phyloP scores from a whole-genome alignment of 1,140 invertebrate genomes.

The Pseudomyrmex pallidus region DNA sequence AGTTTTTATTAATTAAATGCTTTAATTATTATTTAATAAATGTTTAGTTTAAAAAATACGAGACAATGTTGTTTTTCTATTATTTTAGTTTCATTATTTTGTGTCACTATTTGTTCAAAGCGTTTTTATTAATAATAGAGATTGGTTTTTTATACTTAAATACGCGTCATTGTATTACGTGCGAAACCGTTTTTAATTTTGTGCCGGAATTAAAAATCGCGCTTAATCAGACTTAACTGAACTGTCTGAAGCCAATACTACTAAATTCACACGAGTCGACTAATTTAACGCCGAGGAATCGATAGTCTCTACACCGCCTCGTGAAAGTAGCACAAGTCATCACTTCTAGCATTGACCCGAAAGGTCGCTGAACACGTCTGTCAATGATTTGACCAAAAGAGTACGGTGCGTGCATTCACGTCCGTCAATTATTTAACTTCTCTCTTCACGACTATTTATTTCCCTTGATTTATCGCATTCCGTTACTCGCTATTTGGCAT shows the following conservation, averaged over 20 bases:
- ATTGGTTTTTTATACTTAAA: too few species aligned
- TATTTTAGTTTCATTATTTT: not conserved
- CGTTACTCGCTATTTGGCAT: not conserved
- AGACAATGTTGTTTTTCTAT: not conserved
- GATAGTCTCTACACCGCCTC: constrained; percentile 44
- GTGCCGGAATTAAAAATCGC: constrained; percentile 49
- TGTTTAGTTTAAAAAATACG: not conserved
- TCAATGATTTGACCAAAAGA: constrained; percentile 65
- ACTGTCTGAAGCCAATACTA: not conserved
- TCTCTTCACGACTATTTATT: not conserved
- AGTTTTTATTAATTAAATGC: not conserved
- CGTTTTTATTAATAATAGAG: not conserved
- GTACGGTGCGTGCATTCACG: constrained; percentile 13
- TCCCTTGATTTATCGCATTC: not conserved
- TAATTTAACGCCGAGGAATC: constrained; percentile 67
- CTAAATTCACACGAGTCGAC: constrained; percentile 56
- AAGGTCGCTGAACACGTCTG: constrained; percentile 62
- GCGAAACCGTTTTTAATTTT: constrained; percentile 30
- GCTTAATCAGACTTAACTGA: not conserved
- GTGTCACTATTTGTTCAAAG: not conserved
- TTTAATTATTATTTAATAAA: constrained; percentile 7
- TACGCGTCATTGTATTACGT: too few species aligned
- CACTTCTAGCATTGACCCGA: constrained; percentile 63
- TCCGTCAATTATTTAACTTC: constrained; percentile 55
- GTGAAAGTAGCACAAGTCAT: constrained; percentile 69